Conservation (phyloP, 2,888 invertebrate genomes). For the Polyommatus icarus region DNA sequence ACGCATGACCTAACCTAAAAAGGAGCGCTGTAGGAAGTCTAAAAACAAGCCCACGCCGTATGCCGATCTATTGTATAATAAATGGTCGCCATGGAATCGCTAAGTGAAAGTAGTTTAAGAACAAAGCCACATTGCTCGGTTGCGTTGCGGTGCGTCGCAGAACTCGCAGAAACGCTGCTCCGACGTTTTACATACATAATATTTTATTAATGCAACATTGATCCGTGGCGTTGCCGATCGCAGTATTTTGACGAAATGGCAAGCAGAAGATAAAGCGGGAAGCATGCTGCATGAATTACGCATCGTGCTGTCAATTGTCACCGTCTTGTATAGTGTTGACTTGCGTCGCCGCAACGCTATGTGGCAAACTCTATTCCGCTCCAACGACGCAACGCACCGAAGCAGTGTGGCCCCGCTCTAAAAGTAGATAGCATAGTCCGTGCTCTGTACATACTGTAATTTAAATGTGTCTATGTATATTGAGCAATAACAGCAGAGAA, state of each 20-base stretch:
- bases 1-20: conserved; percentile 35
- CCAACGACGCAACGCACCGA: neutral
- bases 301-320: neutral
- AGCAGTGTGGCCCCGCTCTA: neutral
- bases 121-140: neutral
- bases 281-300: too few relatives aligned
- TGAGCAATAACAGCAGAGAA: conserved; percentile 25
- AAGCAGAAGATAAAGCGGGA: too few relatives aligned
- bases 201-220: neutral
- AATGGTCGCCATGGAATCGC: conserved; percentile 31
- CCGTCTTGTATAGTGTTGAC: neutral
- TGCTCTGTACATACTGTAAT: conserved; percentile 20
- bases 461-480: conserved; percentile 25
- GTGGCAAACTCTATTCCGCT: neutral
- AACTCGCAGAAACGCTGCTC: neutral
- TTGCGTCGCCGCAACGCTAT: neutral
- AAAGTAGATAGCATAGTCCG: conserved; percentile 29
- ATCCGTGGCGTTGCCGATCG: too few relatives aligned
- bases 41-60: conserved; percentile 36
- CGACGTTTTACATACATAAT: neutral
- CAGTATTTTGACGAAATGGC: too few relatives aligned
- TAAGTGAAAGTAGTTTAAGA: conserved; percentile 35
- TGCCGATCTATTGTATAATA: conserved; percentile 40
- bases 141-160: neutral
- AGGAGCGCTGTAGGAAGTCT: conserved; percentile 40